Evolutionary conservation across 2,113 vertebrate genomes (phyloP), one percentile per base, ranked within the genome.

Genomic region (Oreamnos americanus): DNA sequence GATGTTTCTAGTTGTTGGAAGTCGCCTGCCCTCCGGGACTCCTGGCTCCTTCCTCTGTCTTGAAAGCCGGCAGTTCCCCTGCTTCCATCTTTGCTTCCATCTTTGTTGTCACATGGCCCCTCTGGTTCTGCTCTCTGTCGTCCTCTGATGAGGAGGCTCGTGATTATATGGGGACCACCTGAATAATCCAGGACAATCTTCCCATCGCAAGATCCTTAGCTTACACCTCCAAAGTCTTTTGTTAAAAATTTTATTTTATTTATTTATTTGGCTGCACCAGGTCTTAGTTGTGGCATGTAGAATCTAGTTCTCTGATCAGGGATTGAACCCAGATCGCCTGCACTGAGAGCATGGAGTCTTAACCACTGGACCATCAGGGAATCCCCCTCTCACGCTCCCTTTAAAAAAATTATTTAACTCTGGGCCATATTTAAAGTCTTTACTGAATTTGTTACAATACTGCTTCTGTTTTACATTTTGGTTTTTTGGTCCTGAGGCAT

Each of bases 351-450:
- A 12, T 39, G 67, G 67, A 39, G n/a, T 71, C 67, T 71, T 71
- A 71, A 39, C 10, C 36, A 39, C 67, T 71, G n/a, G 67, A 71
- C n/a, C 67, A 39, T 36, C 67, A 39, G 67, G n/a, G n/a, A 71
- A 12, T 3, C 9, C n/a, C n/a, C 5, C 60, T 60, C 26, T 60
- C 4, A 17, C 2, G 1, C 4, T 9, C 7, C 33, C 33, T 67
- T 67, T 39, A 6, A 39, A 71, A 71, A 71, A 71, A 71, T 39
- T 39, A 39, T 39, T 39, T 71, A 39, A 39, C n/a, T 71, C 10
- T 71, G 10, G n/a, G 67, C n/a, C 67, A 13, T 39, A 71, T 39
- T 71, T 74, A 39, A 39, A 74, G n/a, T 74, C 21, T 39, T 39
- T 74, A 74, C 13, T 39, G 67, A 74, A 39, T 74, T 74, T 39